phyloP scores from a whole-genome alignment of 1,140 invertebrate genomes.

The Helicoverpa armigera region DNA sequence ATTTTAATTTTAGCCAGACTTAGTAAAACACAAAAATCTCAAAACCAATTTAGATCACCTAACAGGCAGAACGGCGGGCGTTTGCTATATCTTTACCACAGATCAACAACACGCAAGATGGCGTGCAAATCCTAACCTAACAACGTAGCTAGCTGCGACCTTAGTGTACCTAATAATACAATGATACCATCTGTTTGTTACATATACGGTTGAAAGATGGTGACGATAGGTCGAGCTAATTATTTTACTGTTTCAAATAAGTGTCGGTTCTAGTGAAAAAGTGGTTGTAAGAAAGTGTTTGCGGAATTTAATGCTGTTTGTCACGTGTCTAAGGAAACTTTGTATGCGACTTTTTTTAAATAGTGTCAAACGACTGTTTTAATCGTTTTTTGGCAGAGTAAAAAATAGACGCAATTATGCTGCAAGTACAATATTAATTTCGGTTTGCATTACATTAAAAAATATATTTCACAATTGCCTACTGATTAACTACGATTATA shows the following conservation, averaged over 20 bases:
- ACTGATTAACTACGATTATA: too few species aligned
- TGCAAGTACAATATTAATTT: too few species aligned
- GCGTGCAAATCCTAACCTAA: conserved; percentile 70
- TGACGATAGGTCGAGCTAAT: conserved; percentile 12
- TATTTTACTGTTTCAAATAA: conserved; percentile 38
- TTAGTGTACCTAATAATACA: conserved; percentile 45
- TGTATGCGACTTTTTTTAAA: too few species aligned
- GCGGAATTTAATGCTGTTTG: background rate
- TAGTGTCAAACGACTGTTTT: too few species aligned
- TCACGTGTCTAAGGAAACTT: too few species aligned
- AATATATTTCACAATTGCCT: too few species aligned
- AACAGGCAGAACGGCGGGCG: conserved; percentile 43
- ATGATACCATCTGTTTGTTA: conserved; percentile 51
- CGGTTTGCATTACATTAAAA: too few species aligned
- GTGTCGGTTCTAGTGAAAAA: background rate
- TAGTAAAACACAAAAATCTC: conserved; percentile 19
- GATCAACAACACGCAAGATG: conserved; percentile 69
- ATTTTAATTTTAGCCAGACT: too few species aligned
- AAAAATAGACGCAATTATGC: too few species aligned
- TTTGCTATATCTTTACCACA: conserved; percentile 58
- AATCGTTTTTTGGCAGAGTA: too few species aligned
- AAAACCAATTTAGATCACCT: conserved; percentile 46
- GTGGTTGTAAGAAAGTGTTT: background rate
- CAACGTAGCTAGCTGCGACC: conserved; percentile 53
- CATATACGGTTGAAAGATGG: conserved; percentile 53